These are phyloP conservation scores for Centroberyx gerrardi DNA, from an alignment of 2,797 vertebrate species.

Conservation along the genomic window DNA sequence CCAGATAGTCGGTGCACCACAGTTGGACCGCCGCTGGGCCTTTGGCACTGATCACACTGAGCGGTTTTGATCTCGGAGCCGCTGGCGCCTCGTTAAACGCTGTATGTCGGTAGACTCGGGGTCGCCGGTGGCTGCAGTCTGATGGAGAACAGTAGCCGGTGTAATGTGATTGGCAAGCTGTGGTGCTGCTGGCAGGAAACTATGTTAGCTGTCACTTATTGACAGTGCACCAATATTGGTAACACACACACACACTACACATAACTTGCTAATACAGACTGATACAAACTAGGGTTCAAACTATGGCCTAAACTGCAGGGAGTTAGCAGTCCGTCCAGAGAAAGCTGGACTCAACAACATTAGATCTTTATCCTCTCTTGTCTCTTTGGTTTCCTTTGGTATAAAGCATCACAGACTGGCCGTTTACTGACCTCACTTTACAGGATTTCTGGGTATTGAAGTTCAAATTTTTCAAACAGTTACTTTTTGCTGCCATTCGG, in stretches of 20 bases:
- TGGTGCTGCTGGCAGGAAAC: conserved; percentile 22
- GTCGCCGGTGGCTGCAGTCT: conserved; percentile 2
- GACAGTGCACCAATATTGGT: conserved; percentile 19
- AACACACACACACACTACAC: background rate
- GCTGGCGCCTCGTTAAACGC: background rate
- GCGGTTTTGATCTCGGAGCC: background rate
- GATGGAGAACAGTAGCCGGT: conserved; percentile 23
- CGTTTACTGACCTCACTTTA: too few relatives aligned
- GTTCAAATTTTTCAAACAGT: too few relatives aligned
- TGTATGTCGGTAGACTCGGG: conserved; percentile 12
- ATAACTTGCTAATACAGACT: background rate
- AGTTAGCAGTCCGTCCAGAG: too few relatives aligned
- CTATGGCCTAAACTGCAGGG: too few relatives aligned
- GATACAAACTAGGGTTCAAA: too few relatives aligned
- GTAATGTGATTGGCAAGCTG: conserved; percentile 32
- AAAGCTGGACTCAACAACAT: too few relatives aligned
- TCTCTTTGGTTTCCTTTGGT: too few relatives aligned
- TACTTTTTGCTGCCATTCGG: too few relatives aligned
- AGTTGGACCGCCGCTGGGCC: background rate
- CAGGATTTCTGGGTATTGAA: too few relatives aligned
- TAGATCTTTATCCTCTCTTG: too few relatives aligned
- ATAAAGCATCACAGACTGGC: too few relatives aligned
- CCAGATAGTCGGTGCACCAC: background rate
- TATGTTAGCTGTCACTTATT: conserved; percentile 26
- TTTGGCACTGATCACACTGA: background rate